phyloP scores from a whole-genome alignment of 2,113 vertebrate genomes.

The Excalfactoria chinensis region DNA sequence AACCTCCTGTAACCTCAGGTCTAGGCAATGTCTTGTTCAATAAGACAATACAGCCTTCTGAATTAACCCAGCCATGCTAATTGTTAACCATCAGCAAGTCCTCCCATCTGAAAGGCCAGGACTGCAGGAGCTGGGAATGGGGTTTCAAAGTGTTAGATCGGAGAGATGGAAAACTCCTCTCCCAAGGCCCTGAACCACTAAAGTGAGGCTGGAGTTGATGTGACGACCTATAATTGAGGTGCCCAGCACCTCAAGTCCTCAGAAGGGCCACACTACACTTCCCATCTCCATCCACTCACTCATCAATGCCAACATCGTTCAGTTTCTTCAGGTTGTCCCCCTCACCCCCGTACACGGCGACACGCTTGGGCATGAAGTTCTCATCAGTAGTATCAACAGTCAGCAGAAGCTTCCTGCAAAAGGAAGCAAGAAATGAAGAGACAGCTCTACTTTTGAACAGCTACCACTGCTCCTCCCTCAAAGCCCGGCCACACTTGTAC shows the following conservation, averaged over 20 bases:
- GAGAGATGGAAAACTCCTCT: background rate
- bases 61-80: background rate
- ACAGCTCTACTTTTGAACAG: background rate
- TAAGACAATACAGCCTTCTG: background rate
- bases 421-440: background rate
- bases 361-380: conserved; percentile 96
- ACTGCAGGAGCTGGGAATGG: background rate
- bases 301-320: conserved; percentile 91
- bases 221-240: background rate
- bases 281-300: conserved; percentile 79
- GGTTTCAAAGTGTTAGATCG: background rate
- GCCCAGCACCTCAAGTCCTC: background rate
- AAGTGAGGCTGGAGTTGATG: background rate
- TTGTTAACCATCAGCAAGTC: background rate
- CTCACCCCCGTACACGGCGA: conserved; percentile 91
- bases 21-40: background rate
- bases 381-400: conserved; percentile 95
- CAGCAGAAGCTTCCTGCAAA: conserved; percentile 88
- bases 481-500: background rate
- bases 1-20: background rate
- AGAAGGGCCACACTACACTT: background rate
- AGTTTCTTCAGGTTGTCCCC: conserved; percentile 93
- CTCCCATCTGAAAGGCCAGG: background rate
- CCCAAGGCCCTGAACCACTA: background rate
- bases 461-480: background rate